Conservation (phyloP, 2,888 invertebrate genomes). For the Eilema griseolum region DNA sequence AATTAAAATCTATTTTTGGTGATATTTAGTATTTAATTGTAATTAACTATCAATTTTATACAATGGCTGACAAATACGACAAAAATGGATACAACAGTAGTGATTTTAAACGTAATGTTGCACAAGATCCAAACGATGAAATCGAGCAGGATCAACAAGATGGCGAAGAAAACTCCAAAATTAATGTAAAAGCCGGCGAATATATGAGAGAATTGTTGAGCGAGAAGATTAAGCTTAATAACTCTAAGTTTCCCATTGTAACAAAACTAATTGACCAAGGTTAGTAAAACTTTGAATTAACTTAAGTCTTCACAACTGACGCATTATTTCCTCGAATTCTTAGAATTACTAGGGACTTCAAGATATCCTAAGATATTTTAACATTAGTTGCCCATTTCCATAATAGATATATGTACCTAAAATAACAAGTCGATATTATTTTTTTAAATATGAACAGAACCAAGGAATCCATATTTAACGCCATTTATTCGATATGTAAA, state of each 20-base stretch:
- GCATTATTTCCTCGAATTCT: neutral
- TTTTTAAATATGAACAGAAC: neutral
- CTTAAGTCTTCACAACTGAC: neutral
- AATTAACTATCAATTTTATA: slow-evolving; percentile 1
- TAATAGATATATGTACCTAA: neutral
- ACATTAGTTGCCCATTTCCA: neutral
- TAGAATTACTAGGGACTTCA: neutral
- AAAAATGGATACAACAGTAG: slow-evolving; percentile 81
- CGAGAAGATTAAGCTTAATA: slow-evolving; percentile 90
- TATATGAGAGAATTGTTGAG: slow-evolving; percentile 91
- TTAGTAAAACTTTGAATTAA: slow-evolving; percentile 54
- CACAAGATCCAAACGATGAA: slow-evolving; percentile 59
- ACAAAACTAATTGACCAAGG: slow-evolving; percentile 91
- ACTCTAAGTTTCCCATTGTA: slow-evolving; percentile 90
- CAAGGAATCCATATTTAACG: neutral
- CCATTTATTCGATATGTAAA: neutral
- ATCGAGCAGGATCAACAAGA: slow-evolving; percentile 75
- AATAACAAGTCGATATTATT: neutral
- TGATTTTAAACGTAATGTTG: slow-evolving; percentile 81
- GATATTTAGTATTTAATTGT: slow-evolving; percentile 14
- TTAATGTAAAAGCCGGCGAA: slow-evolving; percentile 91
- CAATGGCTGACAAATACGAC: slow-evolving; percentile 77
- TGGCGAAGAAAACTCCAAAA: slow-evolving; percentile 86
- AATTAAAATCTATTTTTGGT: slow-evolving; percentile 4
- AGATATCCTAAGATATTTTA: neutral